Conservation (phyloP, 2,797 vertebrate genomes). For the Stomatorhinus walkeri region DNA sequence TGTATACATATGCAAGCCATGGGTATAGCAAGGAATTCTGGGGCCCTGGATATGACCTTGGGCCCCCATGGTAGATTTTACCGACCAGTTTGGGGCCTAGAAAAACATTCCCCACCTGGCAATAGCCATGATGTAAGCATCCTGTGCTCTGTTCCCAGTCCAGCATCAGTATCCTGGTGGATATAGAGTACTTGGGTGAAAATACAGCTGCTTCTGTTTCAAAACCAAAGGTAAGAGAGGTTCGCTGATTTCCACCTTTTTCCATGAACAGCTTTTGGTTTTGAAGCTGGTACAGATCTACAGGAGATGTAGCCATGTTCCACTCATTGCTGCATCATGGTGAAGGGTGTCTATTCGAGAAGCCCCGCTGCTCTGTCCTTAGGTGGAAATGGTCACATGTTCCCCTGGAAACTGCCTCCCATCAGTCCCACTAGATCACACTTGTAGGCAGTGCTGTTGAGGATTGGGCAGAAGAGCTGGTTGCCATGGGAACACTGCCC, state of each 20-base stretch:
- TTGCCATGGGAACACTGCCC: not conserved
- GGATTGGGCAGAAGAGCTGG: not conserved
- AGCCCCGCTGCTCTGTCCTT: not conserved
- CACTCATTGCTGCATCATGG: not conserved
- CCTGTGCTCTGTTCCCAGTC: not conserved
- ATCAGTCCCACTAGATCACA: not conserved
- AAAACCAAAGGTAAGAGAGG: not conserved
- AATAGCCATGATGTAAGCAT: not conserved
- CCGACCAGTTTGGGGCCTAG: not conserved
- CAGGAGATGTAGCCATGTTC: not conserved
- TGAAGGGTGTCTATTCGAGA: not conserved
- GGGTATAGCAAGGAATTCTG: not conserved
- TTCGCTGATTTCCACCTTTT: not conserved
- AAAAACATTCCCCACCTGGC: not conserved
- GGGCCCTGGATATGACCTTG: not conserved
- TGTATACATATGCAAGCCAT: not conserved
- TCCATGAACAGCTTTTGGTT: not conserved
- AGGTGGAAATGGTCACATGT: not conserved
- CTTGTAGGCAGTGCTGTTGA: not conserved
- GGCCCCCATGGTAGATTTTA: not conserved
- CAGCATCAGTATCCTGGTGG: not conserved
- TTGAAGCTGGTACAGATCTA: not conserved
- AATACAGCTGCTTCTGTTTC: not conserved
- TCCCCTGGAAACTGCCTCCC: not conserved
- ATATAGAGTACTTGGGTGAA: not conserved